Conservation (phyloP, 2,888 invertebrate genomes). For the Athalia circularis region DNA sequence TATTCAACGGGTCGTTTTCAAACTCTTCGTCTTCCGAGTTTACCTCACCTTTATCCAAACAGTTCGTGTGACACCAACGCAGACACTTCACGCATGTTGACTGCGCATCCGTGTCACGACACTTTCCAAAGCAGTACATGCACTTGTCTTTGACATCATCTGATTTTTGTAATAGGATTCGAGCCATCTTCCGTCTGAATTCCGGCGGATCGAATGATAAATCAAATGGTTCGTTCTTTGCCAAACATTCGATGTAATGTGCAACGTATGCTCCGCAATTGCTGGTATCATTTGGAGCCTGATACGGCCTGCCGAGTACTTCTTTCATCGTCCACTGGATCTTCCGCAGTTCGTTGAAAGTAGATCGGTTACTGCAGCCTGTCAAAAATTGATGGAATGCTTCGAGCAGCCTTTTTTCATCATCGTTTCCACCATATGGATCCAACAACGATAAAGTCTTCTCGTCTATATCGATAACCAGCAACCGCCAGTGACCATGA, state of each 20-base stretch:
- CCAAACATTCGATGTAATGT: constrained; percentile 18
- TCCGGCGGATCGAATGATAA: not conserved
- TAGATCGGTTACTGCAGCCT: not conserved
- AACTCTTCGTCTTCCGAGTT: not conserved
- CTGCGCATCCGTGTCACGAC: not conserved
- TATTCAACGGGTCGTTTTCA: not conserved
- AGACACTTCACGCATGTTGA: not conserved
- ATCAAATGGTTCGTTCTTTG: constrained; percentile 9
- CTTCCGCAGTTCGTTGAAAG: not conserved
- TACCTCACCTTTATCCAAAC: not conserved
- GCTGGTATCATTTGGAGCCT: constrained; percentile 1
- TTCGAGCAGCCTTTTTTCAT: constrained; percentile 5
- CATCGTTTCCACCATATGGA: not conserved
- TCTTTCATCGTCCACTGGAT: not conserved
- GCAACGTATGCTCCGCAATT: constrained; percentile 18
- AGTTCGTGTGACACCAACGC: constrained; percentile 11
- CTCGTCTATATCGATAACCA: not conserved
- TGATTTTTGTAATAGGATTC: not conserved
- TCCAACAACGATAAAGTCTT: constrained; percentile 17
- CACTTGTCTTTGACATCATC: constrained; percentile 10
- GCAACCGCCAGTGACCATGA: constrained; percentile 7
- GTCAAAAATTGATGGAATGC: not conserved
- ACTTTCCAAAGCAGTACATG: constrained; percentile 19
- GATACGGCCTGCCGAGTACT: constrained; percentile 4
- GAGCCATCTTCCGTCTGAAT: not conserved